phyloP scores from a whole-genome alignment of 2,888 invertebrate species.

The Pollenia griseotomentosa region DNA sequence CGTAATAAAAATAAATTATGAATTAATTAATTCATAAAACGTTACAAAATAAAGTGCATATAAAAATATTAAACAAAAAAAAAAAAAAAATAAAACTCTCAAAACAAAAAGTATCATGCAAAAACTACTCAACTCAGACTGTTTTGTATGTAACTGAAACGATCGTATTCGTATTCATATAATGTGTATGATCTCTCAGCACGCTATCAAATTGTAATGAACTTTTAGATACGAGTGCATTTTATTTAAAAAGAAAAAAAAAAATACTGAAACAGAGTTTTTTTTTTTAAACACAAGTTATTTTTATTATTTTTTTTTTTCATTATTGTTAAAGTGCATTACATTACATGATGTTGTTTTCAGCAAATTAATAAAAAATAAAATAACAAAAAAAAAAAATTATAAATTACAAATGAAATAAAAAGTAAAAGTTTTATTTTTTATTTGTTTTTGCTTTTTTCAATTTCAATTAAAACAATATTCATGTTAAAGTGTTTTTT shows the following conservation, averaged over 20 bases:
- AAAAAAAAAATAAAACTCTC: slow-evolving; percentile 12
- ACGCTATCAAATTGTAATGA: slow-evolving; percentile 73
- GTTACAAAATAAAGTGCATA: slow-evolving; percentile 69
- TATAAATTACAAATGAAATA: slow-evolving; percentile 43
- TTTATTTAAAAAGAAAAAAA: slow-evolving; percentile 5
- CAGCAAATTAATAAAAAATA: slow-evolving; percentile 42
- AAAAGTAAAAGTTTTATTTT: slow-evolving; percentile 68
- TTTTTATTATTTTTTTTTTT: not conserved
- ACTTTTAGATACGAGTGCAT: slow-evolving; percentile 48
- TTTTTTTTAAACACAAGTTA: slow-evolving; percentile 25
- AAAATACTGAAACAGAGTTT: slow-evolving; percentile 45
- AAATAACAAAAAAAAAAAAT: slow-evolving; percentile 25
- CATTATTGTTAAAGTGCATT: slow-evolving; percentile 52
- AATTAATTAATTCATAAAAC: slow-evolving; percentile 80
- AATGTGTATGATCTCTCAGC: slow-evolving; percentile 68
- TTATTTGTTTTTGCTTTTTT: not conserved
- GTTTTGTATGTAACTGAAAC: slow-evolving; percentile 46
- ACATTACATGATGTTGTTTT: slow-evolving; percentile 66
- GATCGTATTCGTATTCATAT: slow-evolving; percentile 47
- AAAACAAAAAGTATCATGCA: slow-evolving; percentile 57
- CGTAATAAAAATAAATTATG: slow-evolving; percentile 79
- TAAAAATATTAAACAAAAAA: slow-evolving; percentile 19
- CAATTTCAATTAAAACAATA: not conserved
- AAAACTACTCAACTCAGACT: slow-evolving; percentile 68
- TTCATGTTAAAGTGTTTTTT: slow-evolving; percentile 6